phyloP scores from a whole-genome alignment of 2,888 invertebrate species.

The Diarsia mendica region DNA sequence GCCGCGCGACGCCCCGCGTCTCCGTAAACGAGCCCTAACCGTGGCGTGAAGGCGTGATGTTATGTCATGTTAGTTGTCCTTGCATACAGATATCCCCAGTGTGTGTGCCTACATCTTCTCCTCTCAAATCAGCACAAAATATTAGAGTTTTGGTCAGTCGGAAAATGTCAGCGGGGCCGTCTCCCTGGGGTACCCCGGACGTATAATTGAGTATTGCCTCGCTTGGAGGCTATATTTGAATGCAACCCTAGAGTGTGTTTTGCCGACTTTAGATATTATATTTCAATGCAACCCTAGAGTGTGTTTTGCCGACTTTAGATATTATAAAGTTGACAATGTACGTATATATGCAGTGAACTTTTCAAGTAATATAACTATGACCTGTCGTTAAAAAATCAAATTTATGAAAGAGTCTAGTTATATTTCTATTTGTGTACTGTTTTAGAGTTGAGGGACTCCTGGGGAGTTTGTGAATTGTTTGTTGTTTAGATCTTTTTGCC shows the following conservation, averaged over 20 bases:
- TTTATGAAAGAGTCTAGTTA: not conserved
- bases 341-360: not conserved
- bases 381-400: not conserved
- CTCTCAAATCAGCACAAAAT: not conserved
- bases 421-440: not conserved
- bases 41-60: too few relatives aligned
- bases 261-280: not conserved
- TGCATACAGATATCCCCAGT: not conserved
- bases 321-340: not conserved
- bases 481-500: too few relatives aligned
- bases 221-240: not conserved
- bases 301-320: not conserved
- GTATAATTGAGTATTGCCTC: not conserved
- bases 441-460: not conserved
- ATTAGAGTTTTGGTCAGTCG: not conserved
- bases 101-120: not conserved
- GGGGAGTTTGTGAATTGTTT: too few relatives aligned
- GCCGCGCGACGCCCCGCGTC: too few relatives aligned
- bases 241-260: not conserved
- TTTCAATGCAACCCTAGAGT: not conserved
- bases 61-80: not conserved
- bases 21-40: too few relatives aligned
- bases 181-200: not conserved
- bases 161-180: not conserved
- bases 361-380: not conserved